A percentile compares a stretch with the other conserved stretches of the same genome.
Evolutionary conservation across 1,140 invertebrate genomes (phyloP).

Genomic region (Calephelis nemesis): DNA sequence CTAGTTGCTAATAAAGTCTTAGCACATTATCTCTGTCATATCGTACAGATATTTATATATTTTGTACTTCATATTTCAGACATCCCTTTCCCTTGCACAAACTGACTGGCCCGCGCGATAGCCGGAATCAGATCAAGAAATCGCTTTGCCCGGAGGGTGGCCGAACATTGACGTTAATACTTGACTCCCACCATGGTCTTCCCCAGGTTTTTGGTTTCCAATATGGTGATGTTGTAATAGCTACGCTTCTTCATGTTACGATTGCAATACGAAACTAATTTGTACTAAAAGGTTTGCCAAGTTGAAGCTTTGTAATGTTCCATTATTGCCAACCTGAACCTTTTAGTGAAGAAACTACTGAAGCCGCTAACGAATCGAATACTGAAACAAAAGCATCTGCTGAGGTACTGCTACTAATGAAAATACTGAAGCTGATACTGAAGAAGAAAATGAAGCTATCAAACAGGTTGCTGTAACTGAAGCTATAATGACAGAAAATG

Average conservation of each 20-base stretch:
- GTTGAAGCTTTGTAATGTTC: background rate
- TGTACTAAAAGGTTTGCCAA: background rate
- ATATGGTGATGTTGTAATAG: background rate
- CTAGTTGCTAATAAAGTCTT: too few relatives aligned
- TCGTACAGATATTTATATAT: background rate
- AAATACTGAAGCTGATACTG: too few relatives aligned
- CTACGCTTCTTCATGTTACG: background rate
- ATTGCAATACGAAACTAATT: conserved; percentile 2
- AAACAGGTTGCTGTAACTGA: too few relatives aligned
- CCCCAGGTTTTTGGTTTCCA: background rate
- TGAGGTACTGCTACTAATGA: too few relatives aligned
- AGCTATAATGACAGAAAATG: too few relatives aligned
- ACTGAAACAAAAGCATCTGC: background rate
- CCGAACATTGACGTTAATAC: conserved; percentile 2
- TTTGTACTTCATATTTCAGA: background rate
- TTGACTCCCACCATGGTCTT: background rate
- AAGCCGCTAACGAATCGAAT: background rate
- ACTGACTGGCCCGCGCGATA: background rate
- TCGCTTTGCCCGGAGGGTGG: background rate
- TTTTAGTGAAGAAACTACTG: background rate
- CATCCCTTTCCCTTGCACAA: background rate
- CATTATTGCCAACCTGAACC: background rate
- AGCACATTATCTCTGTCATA: too few relatives aligned
- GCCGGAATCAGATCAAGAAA: background rate
- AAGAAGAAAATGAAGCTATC: too few relatives aligned